A percentile compares a stretch with the other conserved stretches of the same genome.
These are phyloP conservation scores for Caenorhabditis becei DNA, from an alignment of 2,888 invertebrate genomes.

Conservation along the genomic window DNA sequence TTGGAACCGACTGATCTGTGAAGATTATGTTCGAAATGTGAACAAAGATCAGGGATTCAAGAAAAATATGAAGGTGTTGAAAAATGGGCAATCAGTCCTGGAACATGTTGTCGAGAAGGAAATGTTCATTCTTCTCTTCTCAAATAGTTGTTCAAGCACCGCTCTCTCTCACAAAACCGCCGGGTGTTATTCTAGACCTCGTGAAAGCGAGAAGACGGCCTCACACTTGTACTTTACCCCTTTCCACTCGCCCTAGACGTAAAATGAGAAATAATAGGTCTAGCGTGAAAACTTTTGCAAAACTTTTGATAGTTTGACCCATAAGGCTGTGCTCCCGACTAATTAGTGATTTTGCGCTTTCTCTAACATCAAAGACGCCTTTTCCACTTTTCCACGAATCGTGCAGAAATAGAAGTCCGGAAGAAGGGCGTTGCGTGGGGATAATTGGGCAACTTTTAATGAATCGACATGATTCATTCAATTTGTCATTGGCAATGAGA, in stretches of 20 bases:
- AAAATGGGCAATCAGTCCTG: too few species aligned
- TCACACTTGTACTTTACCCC: conserved; percentile 22
- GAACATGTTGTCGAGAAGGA: too few species aligned
- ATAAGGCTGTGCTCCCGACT: background rate
- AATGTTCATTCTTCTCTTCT: too few species aligned
- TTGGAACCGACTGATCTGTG: conserved; percentile 1
- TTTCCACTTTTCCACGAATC: conserved; percentile 1
- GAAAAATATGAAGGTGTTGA: too few species aligned
- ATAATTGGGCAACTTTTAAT: conserved; percentile 39
- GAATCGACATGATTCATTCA: conserved; percentile 34
- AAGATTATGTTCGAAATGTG: too few species aligned
- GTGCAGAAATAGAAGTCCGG: conserved; percentile 50
- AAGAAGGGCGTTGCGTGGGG: conserved; percentile 37
- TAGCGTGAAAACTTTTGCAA: conserved; percentile 3
- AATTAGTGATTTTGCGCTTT: conserved; percentile 36
- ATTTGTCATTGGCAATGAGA: background rate
- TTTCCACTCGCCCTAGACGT: conserved; percentile 13
- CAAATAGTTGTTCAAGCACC: too few species aligned
- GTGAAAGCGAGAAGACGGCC: background rate
- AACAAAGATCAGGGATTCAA: background rate
- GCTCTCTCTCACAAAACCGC: too few species aligned
- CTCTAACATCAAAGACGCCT: background rate
- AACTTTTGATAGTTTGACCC: conserved; percentile 42
- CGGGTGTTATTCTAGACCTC: background rate
- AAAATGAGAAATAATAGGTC: conserved; percentile 18